A percentile compares a stretch with the other conserved stretches of the same genome.
Evolutionary conservation across 2,888 invertebrate genomes (phyloP).

Genomic region (Myathropa florea): DNA sequence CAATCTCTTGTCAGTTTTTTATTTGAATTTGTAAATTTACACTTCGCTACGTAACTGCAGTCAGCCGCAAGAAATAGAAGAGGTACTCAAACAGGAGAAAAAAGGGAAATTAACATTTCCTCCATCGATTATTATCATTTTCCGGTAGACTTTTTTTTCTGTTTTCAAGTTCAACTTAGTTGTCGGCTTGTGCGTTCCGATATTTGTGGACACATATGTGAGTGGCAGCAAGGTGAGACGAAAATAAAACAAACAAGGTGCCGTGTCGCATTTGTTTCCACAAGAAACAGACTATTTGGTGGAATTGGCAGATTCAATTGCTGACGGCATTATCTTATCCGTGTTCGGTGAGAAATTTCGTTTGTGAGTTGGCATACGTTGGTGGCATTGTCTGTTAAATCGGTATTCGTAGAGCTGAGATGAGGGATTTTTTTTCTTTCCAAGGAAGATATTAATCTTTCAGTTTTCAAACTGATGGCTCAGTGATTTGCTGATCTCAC

Average conservation of each 20-base stretch:
- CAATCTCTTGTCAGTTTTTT: neutral
- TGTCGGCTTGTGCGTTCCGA: neutral
- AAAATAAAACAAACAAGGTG: neutral
- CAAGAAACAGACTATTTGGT: neutral
- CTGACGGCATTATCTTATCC: neutral
- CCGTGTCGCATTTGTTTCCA: neutral
- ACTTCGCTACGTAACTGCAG: neutral
- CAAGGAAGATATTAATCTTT: no score
- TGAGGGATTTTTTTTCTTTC: neutral
- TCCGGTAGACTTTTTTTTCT: neutral
- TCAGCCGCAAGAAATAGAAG: neutral
- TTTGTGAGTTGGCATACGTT: neutral
- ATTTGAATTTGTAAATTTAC: slow-evolving; percentile 8
- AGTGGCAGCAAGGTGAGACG: neutral
- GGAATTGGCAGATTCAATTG: neutral
- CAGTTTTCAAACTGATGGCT: no score
- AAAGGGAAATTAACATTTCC: neutral
- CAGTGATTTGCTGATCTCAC: no score
- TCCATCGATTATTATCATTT: neutral
- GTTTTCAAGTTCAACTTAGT: neutral
- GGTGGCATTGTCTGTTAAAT: neutral
- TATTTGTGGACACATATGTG: neutral
- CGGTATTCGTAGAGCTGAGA: neutral
- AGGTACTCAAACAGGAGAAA: neutral
- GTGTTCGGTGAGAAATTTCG: neutral